Evolutionary conservation across 2,797 vertebrate genomes (phyloP).

Genomic region (Mormyrops boulengeri): DNA sequence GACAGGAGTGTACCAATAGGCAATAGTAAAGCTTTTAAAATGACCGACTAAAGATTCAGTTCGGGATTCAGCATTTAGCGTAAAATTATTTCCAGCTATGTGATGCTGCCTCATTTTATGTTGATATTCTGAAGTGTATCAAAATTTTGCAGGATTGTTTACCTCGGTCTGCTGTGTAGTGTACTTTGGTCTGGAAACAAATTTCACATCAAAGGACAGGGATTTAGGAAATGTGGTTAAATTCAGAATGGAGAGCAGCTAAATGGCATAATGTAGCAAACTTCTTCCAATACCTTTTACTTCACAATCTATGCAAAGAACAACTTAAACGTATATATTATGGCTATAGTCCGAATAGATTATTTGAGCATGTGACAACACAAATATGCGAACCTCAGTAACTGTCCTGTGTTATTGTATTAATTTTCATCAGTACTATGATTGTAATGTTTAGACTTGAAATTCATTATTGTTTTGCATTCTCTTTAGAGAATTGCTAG

Average conservation of each 20-base stretch:
- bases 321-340: not conserved
- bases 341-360: not conserved
- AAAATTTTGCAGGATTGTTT: not conserved
- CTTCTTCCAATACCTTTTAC: not conserved
- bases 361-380: not conserved
- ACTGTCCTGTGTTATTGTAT: not conserved
- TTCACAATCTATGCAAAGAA: constrained; percentile 3
- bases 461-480: not conserved
- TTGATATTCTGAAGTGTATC: not conserved
- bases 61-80: not conserved
- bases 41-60: not conserved
- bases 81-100: not conserved
- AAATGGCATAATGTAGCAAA: not conserved
- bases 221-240: not conserved
- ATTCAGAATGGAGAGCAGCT: not conserved
- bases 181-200: not conserved
- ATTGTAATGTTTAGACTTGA: not conserved
- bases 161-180: not conserved
- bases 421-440: not conserved
- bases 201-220: not conserved
- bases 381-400: not conserved
- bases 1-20: not conserved
- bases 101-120: not conserved
- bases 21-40: not conserved
- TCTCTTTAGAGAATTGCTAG: not conserved